phyloP scores from a whole-genome alignment of 1,140 invertebrate genomes.

The Heliconius nattereri region DNA sequence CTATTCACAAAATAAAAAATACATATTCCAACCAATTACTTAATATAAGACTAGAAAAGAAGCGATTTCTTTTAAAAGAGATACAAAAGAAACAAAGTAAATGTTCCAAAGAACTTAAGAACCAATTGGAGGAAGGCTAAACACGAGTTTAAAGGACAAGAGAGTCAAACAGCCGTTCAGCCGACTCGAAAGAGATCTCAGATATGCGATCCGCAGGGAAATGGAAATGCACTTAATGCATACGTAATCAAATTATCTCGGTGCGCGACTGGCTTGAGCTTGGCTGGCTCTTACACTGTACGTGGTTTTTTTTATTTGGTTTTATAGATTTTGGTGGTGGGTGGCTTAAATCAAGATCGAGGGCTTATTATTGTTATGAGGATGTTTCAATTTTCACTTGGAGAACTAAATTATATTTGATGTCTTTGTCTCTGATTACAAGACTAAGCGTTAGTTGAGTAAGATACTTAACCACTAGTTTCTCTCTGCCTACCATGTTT shows the following conservation, averaged over 20 bases:
- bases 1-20: too few relatives aligned
- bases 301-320: neutral
- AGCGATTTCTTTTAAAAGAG: neutral
- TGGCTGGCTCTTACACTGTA: slow-evolving; percentile 40
- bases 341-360: neutral
- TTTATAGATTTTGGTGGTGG: neutral
- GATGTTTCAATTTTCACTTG: too few relatives aligned
- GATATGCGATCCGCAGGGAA: slow-evolving; percentile 55
- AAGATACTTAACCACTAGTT: too few relatives aligned
- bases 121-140: neutral
- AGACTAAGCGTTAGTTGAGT: too few relatives aligned
- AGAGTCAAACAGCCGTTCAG: slow-evolving; percentile 46
- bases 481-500: too few relatives aligned
- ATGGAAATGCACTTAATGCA: slow-evolving; percentile 78
- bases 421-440: too few relatives aligned
- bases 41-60: too few relatives aligned
- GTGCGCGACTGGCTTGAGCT: slow-evolving; percentile 41
- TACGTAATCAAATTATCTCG: slow-evolving; percentile 77
- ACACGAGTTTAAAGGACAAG: slow-evolving; percentile 13
- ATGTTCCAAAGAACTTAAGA: neutral
- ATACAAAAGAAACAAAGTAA: neutral
- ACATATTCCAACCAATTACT: too few relatives aligned
- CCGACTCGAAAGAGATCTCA: slow-evolving; percentile 66
- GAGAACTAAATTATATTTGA: too few relatives aligned
- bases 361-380: too few relatives aligned